A percentile compares a stretch with the other conserved stretches of the same genome.
Conservation (phyloP, 1,140 invertebrate species). For the Sitophilus oryzae region DNA sequence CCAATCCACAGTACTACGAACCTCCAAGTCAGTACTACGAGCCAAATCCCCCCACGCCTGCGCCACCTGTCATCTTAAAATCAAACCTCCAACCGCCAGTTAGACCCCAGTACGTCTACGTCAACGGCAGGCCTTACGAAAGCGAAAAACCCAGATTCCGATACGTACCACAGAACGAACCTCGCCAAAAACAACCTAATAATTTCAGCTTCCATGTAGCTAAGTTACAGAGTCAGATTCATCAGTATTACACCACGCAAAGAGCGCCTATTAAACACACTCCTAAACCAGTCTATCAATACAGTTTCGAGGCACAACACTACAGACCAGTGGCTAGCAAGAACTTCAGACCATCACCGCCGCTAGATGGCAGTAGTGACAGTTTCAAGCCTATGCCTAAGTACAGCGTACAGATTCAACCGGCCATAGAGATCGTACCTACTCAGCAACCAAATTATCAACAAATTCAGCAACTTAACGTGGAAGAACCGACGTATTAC, state of each 20-base stretch:
- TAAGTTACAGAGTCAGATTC: conserved; percentile 42
- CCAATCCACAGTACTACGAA: conserved; percentile 42
- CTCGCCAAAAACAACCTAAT: conserved; percentile 28
- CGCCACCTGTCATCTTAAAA: not conserved
- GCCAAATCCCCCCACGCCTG: not conserved
- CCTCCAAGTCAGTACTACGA: conserved; percentile 41
- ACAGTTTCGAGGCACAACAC: conserved; percentile 52
- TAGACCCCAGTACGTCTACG: conserved; percentile 35
- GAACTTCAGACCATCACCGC: conserved; percentile 33
- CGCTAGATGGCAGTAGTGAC: conserved; percentile 47
- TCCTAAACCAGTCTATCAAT: conserved; percentile 55
- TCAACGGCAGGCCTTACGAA: conserved; percentile 34
- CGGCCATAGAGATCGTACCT: conserved; percentile 38
- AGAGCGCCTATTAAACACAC: conserved; percentile 39
- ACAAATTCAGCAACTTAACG: conserved; percentile 43
- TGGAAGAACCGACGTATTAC: conserved; percentile 42
- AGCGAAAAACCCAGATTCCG: conserved; percentile 38
- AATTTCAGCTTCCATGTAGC: conserved; percentile 39
- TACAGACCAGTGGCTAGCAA: conserved; percentile 43
- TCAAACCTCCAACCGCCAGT: conserved; percentile 1
- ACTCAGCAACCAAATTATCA: conserved; percentile 34
- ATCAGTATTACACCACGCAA: conserved; percentile 45
- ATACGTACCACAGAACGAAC: conserved; percentile 22
- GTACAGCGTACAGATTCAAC: conserved; percentile 51
- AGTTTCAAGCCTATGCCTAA: conserved; percentile 58